Conservation (phyloP, 1,140 invertebrate species). For the Idris sp. region DNA sequence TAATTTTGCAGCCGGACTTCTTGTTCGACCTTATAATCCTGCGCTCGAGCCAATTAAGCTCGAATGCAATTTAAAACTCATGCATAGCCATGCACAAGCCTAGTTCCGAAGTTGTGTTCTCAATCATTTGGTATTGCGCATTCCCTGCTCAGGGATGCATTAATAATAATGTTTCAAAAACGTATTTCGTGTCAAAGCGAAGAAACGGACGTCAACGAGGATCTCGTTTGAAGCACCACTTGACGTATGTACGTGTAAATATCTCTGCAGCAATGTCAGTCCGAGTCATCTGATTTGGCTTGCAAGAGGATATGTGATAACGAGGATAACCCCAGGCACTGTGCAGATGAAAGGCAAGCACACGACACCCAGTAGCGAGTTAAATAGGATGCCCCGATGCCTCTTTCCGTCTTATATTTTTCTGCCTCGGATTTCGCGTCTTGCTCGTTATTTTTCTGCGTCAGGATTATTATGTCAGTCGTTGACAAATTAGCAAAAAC, state of each 20-base stretch:
- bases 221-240: constrained; percentile 48
- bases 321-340: constrained; percentile 43
- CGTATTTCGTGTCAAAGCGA: constrained; percentile 52
- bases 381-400: constrained; percentile 49
- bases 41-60: too few relatives aligned
- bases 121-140: constrained; percentile 40
- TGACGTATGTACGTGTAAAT: constrained; percentile 52
- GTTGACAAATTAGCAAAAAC: constrained; percentile 58
- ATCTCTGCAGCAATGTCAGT: constrained; percentile 33
- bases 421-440: constrained; percentile 14
- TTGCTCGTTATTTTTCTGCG: constrained; percentile 36
- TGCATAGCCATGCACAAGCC: constrained; percentile 40
- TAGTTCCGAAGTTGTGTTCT: constrained; percentile 33
- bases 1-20: too few relatives aligned
- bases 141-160: constrained; percentile 46
- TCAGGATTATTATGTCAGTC: constrained; percentile 52
- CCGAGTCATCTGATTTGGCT: constrained; percentile 47
- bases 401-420: constrained; percentile 37
- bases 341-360: constrained; percentile 54
- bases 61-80: constrained; percentile 51
- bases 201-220: constrained; percentile 29
- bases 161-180: constrained; percentile 56
- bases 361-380: constrained; percentile 39
- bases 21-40: too few relatives aligned
- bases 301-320: constrained; percentile 53